Percentiles rank a stretch among this genome's conserved stretches.
phyloP scores from a whole-genome alignment of 2,113 vertebrate genomes.

The Dicrurus megarhynchus region DNA sequence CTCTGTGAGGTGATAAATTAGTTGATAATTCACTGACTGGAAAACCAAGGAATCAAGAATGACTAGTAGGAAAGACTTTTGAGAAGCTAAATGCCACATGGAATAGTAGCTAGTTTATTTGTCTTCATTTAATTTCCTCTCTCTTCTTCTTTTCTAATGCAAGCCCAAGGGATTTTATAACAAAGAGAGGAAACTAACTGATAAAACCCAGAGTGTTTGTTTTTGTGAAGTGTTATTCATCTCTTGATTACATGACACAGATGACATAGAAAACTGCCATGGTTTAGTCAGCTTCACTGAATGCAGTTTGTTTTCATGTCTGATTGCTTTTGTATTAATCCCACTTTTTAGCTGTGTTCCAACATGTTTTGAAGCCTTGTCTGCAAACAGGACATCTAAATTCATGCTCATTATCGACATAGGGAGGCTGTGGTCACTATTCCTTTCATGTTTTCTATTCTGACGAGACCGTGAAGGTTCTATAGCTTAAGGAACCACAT shows the following conservation, averaged over 20 bases:
- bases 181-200: background rate
- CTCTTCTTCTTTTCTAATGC: background rate
- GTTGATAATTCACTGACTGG: slow-evolving; percentile 60
- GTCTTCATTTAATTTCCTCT: background rate
- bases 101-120: background rate
- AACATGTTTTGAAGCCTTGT: background rate
- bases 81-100: background rate
- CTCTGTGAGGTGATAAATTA: slow-evolving; percentile 30
- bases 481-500: background rate
- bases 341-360: background rate
- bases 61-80: background rate
- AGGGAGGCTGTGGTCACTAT: background rate
- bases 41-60: slow-evolving; percentile 15
- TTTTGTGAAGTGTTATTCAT: background rate
- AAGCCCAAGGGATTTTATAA: background rate
- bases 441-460: background rate
- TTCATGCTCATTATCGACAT: background rate
- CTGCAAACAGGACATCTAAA: background rate
- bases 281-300: background rate
- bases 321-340: background rate
- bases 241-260: background rate
- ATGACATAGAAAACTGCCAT: background rate
- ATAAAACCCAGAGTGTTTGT: background rate
- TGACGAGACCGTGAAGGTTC: background rate
- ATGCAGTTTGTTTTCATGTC: background rate